Evolutionary conservation across 2,113 vertebrate genomes (phyloP).

Genomic region (Microcebus murinus): DNA sequence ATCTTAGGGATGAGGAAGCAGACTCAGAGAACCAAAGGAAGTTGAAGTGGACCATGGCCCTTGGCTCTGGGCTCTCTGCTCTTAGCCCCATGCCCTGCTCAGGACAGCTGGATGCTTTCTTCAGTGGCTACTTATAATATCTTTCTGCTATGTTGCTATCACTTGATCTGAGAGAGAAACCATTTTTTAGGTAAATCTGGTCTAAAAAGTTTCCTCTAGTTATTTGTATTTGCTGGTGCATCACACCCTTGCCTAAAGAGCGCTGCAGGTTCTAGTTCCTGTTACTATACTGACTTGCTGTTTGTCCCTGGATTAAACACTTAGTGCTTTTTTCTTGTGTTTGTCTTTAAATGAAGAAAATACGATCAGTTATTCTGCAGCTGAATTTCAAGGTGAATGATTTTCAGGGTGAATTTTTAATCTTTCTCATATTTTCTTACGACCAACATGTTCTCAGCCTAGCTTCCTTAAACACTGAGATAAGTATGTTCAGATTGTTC

Average conservation of each 20-base stretch:
- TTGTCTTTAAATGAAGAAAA: not conserved
- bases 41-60: not conserved
- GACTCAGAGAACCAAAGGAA: not conserved
- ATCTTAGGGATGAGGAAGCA: not conserved
- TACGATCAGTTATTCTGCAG: not conserved
- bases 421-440: not conserved
- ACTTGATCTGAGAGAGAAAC: not conserved
- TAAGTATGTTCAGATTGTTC: not conserved
- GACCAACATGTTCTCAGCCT: not conserved
- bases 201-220: not conserved
- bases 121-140: not conserved
- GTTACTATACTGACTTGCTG: not conserved
- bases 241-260: not conserved
- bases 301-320: not conserved
- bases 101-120: not conserved
- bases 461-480: not conserved
- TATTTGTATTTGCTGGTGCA: not conserved
- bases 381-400: not conserved
- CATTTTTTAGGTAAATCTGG: not conserved
- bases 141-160: not conserved
- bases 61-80: not conserved
- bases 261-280: not conserved
- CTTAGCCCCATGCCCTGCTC: not conserved
- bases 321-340: not conserved
- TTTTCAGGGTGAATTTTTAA: not conserved